These are phyloP conservation scores for Cheilosia grossa DNA, from an alignment of 2,888 invertebrate genomes.

Conservation along the genomic window DNA sequence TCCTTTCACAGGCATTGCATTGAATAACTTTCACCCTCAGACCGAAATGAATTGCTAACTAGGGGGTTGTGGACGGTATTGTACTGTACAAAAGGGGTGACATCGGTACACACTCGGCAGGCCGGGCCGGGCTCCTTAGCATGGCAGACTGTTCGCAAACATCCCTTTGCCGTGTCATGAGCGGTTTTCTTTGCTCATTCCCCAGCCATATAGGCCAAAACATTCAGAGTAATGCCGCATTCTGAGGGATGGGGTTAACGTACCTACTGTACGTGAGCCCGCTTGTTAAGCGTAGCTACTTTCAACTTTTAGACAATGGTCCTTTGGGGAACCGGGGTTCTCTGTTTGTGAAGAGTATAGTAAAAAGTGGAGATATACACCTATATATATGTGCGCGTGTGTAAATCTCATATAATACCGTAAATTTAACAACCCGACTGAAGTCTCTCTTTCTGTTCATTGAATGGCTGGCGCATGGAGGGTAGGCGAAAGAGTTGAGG, in stretches of 20 bases:
- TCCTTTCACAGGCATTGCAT: conserved; percentile 48
- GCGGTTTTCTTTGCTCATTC: conserved; percentile 64
- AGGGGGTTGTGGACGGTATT: conserved; percentile 26
- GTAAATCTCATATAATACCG: conserved; percentile 65
- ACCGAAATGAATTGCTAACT: conserved; percentile 60
- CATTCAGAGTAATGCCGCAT: conserved; percentile 14
- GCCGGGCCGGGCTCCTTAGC: conserved; percentile 42
- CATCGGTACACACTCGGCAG: conserved; percentile 21
- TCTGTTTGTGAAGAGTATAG: neutral
- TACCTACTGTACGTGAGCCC: conserved; percentile 52
- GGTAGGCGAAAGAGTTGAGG: conserved; percentile 38
- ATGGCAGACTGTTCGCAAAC: conserved; percentile 74
- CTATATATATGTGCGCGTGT: conserved; percentile 40
- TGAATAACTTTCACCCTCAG: conserved; percentile 70
- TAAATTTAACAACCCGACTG: conserved; percentile 71
- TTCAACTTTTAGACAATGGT: conserved; percentile 65
- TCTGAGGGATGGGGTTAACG: conserved; percentile 57
- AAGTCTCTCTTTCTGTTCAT: conserved; percentile 33
- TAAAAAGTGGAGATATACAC: neutral
- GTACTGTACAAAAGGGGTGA: conserved; percentile 36
- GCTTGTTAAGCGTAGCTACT: conserved; percentile 40
- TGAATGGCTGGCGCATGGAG: neutral
- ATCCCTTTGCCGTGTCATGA: conserved; percentile 58
- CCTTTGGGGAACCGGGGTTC: conserved; percentile 16
- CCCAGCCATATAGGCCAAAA: conserved; percentile 22